phyloP scores from a whole-genome alignment of 2,888 invertebrate species.

The Automeris io region DNA sequence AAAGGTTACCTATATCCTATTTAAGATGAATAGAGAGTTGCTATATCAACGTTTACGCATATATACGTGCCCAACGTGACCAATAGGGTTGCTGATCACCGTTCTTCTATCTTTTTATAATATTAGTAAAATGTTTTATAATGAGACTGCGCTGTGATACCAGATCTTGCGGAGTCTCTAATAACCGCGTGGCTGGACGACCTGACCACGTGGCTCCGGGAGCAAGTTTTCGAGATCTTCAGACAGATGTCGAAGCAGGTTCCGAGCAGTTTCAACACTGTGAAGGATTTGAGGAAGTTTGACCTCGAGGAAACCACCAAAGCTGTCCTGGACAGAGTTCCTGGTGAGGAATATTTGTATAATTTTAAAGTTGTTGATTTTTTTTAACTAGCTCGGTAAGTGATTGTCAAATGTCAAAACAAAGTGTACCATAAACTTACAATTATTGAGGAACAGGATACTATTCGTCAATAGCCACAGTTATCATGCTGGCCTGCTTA shows the following conservation, averaged over 20 bases:
- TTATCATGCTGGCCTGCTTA: neutral
- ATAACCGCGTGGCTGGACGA: conserved; percentile 43
- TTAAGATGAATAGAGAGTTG: too few relatives aligned
- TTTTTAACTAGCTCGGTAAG: too few relatives aligned
- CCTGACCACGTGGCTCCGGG: conserved; percentile 41
- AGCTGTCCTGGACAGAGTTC: conserved; percentile 35
- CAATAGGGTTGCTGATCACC: too few relatives aligned
- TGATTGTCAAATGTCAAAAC: too few relatives aligned
- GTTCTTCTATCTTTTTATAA: too few relatives aligned
- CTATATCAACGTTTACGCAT: too few relatives aligned
- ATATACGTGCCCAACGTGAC: too few relatives aligned
- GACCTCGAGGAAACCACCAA: conserved; percentile 39
- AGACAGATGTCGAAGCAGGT: conserved; percentile 29
- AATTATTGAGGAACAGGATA: too few relatives aligned
- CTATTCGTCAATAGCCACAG: too few relatives aligned
- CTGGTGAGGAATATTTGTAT: conserved; percentile 26
- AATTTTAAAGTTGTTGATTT: too few relatives aligned
- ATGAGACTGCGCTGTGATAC: neutral
- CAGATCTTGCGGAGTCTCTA: conserved; percentile 53
- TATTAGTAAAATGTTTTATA: neutral
- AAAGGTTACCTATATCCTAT: too few relatives aligned
- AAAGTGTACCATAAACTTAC: too few relatives aligned
- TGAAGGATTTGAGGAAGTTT: conserved; percentile 12
- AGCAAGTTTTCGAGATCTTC: conserved; percentile 46
- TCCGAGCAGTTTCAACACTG: conserved; percentile 9